Base-by-base conservation (phyloP, 2,888 invertebrate genomes). In the Litoditis marina region DNA sequence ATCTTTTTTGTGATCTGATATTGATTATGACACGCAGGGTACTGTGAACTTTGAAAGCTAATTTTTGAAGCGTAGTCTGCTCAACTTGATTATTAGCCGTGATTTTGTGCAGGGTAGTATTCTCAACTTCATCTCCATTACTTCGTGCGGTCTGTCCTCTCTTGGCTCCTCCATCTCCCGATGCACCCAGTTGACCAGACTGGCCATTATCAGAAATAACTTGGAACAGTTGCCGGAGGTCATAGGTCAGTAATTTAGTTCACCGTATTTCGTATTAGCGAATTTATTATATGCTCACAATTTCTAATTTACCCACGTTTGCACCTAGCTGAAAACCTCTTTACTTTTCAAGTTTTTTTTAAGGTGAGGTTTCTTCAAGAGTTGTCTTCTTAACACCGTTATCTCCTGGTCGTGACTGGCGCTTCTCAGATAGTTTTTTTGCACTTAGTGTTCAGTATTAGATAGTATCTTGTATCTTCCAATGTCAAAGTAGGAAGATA, bases 111-210 rank as follows among this genome's bases (percentile, higher is more conserved):
- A 68, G 64, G 66, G 63, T 30, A 49, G 64, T 8, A 63, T 66
- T 7, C 32, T 72, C 34, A 72, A 72, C 44, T 51, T 69, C 13
- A 42, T 72, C 19, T 67, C 69, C 3, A 22, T 72, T 8, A 65
- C 67, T 4, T 53, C 56, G 8, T 66, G 68, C 30, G 51, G 50
- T 2, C 47, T 71, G 1, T 42, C 53, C n/a, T 32, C 50, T 6
- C 42, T 71, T 1, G 58, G 66, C 16, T 30, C 56, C 19, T 60
- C 32, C 30, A 62, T 66, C 36, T 49, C 49, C 36, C 34, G 49
- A 6, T 65, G 63, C 32, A 25, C 53, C 13, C 60, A 65, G 42
- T 61, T 66, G 7, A 65, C 61, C 2, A 57, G 60, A 0, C 47
- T 72, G 19, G 58, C 66, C 0, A 54, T 73, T 8, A 52, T 63